Evolutionary conservation across 2,888 invertebrate genomes (phyloP), one percentile per base, ranked within the genome.

Genomic region (Drosophila anomalipes): DNA sequence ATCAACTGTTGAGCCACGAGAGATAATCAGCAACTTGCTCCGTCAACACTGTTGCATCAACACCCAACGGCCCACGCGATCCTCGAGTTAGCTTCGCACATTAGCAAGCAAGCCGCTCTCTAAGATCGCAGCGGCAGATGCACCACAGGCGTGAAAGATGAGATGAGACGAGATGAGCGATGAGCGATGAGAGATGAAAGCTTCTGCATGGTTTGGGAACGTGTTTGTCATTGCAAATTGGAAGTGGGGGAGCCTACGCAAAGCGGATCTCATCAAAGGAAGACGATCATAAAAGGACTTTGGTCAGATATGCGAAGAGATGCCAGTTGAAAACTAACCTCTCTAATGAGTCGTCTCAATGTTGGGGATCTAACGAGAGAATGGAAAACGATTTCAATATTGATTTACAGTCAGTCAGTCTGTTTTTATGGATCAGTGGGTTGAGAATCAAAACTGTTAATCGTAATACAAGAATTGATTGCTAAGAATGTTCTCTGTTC

Each of bases 11-110:
- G 56, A 56, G 51, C 66, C 58, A 73, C 33, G 60, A 37, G 37
- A 65, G 73, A 76, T 88, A 86, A 89, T 86, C 86, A 78, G 71
- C 79, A 64, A 75, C 66, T 74, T 82, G 74, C 71, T 72, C 65
- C 63, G 56, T 74, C 85, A 77, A 80, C 85, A 62, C 54, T 84
- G 87, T 41, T 80, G 74, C 78, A 37, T 63, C 72, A 62, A 32
- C 32, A 74, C 70, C 68, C 74, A 59, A 37, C 63, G 39, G 41
- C 87, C 89, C 86, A 89, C 86, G 84, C 86, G 51, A 58, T 69
- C 65, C 69, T 56, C 63, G 32, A 81, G 54, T 66, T 56, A 41
- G 52, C 76, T 78, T 83, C 70, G 72, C 86, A 86, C 86, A 89
- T 86, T 86, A 82, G 76, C 82, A 80, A 64, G 37, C 81, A 75